These are phyloP conservation scores for Poecilia velifera DNA, from an alignment of 2,797 vertebrate species.

Conservation along the genomic window DNA sequence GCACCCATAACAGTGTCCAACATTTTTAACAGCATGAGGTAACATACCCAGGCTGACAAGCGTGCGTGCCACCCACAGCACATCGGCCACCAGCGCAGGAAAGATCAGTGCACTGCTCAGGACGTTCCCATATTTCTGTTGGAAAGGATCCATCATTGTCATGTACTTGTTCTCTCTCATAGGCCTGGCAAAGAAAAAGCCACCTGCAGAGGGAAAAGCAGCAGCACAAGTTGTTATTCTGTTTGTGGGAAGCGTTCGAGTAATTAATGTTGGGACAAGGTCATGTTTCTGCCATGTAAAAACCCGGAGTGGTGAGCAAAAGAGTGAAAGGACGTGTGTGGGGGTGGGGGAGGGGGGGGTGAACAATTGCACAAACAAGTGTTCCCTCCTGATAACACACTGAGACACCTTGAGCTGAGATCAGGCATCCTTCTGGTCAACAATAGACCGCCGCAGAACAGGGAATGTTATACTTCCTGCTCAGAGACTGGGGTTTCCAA, in stretches of 20 bases:
- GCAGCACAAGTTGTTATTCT: background rate
- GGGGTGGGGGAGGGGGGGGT: background rate
- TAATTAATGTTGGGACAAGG: background rate
- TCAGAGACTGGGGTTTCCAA: conserved; percentile 35
- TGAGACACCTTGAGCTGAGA: conserved; percentile 30
- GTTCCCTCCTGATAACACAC: conserved; percentile 45
- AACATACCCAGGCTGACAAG: conserved; percentile 77
- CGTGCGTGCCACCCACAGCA: conserved; percentile 78
- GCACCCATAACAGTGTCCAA: conserved; percentile 7
- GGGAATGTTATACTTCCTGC: conserved; percentile 42
- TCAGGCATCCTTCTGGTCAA: conserved; percentile 32
- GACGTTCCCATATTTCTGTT: conserved; percentile 78
- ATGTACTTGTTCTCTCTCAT: conserved; percentile 85
- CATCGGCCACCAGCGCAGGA: conserved; percentile 72
- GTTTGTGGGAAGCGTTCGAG: conserved; percentile 17
- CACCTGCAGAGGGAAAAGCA: conserved; percentile 67
- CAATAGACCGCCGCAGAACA: conserved; percentile 32
- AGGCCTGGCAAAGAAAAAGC: conserved; percentile 85
- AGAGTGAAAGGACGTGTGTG: conserved; percentile 1
- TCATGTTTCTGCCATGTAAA: background rate
- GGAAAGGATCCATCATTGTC: conserved; percentile 88
- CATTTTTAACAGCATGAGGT: conserved; percentile 16
- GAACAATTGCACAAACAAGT: conserved; percentile 35
- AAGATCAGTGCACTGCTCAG: conserved; percentile 80
- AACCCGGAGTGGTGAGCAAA: background rate